Evolutionary conservation across 2,888 invertebrate genomes (phyloP).

Genomic region (Drosophila planitibia): DNA sequence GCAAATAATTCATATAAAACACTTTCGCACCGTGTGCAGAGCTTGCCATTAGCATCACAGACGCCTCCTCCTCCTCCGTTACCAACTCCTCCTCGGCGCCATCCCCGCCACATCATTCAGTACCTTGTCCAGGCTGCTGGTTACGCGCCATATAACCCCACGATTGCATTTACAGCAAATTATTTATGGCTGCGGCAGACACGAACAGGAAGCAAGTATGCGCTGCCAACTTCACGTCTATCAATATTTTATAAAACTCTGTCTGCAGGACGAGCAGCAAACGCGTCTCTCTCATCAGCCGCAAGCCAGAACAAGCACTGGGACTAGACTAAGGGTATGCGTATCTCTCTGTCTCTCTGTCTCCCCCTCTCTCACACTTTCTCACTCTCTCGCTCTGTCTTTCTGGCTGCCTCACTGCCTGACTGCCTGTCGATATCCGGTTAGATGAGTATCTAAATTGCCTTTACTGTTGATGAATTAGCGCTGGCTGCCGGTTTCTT

Average conservation of each 20-base stretch:
- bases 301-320: constrained; percentile 40
- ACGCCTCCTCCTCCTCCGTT: constrained; percentile 1
- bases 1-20: constrained; percentile 81
- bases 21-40: constrained; percentile 73
- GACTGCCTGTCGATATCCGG: constrained; percentile 80
- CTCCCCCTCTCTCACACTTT: constrained; percentile 25
- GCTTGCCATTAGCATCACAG: constrained; percentile 76
- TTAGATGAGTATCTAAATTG: constrained; percentile 82
- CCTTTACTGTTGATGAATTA: constrained; percentile 81
- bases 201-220: constrained; percentile 78
- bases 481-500: constrained; percentile 61
- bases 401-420: constrained; percentile 24
- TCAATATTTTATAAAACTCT: constrained; percentile 81
- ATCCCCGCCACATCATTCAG: constrained; percentile 1
- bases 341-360: constrained; percentile 55
- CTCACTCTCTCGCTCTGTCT: constrained; percentile 7
- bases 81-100: not conserved
- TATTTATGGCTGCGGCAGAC: constrained; percentile 82
- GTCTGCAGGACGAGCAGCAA: constrained; percentile 65
- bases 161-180: constrained; percentile 82
- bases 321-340: constrained; percentile 46
- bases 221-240: constrained; percentile 82
- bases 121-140: constrained; percentile 19
- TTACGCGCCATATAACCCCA: constrained; percentile 73
- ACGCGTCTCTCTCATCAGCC: constrained; percentile 40